phyloP scores from a whole-genome alignment of 2,113 vertebrate species.

The Picathartes gymnocephalus region DNA sequence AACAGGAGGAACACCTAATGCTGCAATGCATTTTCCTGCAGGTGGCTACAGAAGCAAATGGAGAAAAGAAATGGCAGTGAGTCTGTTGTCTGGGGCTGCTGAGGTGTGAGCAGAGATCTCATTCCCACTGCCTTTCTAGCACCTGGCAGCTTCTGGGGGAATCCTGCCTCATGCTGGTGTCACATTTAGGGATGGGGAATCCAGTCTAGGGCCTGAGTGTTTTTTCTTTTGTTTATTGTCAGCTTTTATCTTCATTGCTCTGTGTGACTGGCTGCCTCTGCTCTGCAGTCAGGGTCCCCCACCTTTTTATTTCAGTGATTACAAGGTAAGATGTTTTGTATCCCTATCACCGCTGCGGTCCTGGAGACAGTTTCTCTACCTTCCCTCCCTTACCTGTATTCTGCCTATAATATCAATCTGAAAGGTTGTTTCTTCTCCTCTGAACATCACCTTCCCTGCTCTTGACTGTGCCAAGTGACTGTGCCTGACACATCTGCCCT shows the following conservation, averaged over 20 bases:
- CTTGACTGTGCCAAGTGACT: not conserved
- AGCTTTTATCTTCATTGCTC: not conserved
- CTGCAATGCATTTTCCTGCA: not conserved
- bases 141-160: not conserved
- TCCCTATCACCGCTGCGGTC: not conserved
- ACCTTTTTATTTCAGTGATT: not conserved
- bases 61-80: fast-evolving
- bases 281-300: not conserved
- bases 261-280: not conserved
- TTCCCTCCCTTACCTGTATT: not conserved
- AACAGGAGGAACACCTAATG: fast-evolving
- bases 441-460: not conserved
- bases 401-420: not conserved
- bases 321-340: not conserved
- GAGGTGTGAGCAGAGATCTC: not conserved
- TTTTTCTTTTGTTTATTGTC: not conserved
- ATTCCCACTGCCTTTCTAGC: not conserved
- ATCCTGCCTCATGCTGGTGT: not conserved
- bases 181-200: not conserved
- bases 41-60: not conserved
- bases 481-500: not conserved
- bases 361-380: not conserved
- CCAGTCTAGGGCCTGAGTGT: not conserved
- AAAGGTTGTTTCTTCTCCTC: not conserved
- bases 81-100: not conserved